phyloP scores from a whole-genome alignment of 2,113 vertebrate species.

The Grammomys dolichurus region DNA sequence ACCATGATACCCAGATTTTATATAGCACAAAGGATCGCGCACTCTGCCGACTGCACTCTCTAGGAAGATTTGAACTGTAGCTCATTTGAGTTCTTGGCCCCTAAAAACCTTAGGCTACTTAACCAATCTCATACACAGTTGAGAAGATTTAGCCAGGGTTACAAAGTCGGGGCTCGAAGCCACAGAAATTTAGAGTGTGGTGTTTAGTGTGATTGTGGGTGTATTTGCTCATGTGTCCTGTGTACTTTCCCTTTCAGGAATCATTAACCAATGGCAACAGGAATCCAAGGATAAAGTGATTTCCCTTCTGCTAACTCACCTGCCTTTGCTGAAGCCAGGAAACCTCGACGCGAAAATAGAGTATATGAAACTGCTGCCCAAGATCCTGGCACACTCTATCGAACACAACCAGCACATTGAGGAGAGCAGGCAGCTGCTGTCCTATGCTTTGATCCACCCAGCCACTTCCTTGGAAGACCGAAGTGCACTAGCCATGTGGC shows the following conservation, averaged over 20 bases:
- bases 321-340: slow-evolving; percentile 97
- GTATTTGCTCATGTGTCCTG: slow-evolving; percentile 66
- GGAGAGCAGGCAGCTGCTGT: slow-evolving; percentile 97
- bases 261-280: slow-evolving; percentile 98
- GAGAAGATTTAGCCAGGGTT: neutral
- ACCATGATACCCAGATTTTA: neutral
- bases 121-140: neutral
- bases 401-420: slow-evolving; percentile 98
- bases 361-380: slow-evolving; percentile 98
- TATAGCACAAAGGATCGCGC: neutral
- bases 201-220: neutral
- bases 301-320: slow-evolving; percentile 95
- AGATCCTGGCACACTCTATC: slow-evolving; percentile 98
- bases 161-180: neutral
- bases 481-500: slow-evolving; percentile 96
- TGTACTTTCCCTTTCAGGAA: slow-evolving; percentile 87
- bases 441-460: slow-evolving; percentile 98
- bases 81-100: neutral
- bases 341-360: slow-evolving; percentile 97
- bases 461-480: slow-evolving; percentile 98
- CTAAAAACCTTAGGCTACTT: neutral
- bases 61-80: neutral
- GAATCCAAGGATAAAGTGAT: slow-evolving; percentile 98
- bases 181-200: fast-evolving
- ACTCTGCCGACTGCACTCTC: neutral